Percentiles rank a stretch among this genome's conserved stretches.
phyloP scores from a whole-genome alignment of 2,888 invertebrate species.

The Agapostemon virescens region DNA sequence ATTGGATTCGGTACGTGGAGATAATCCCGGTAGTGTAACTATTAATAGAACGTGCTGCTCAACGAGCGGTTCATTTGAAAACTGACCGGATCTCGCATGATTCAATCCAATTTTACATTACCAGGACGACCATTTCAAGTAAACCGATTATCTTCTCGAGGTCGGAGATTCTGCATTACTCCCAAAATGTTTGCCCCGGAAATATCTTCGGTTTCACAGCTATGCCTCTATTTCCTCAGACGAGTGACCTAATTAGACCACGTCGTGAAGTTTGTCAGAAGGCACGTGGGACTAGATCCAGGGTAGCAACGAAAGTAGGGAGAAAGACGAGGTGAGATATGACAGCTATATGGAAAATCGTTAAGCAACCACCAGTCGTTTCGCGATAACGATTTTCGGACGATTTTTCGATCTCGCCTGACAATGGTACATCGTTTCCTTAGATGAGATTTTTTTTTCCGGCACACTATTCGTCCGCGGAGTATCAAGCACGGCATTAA shows the following conservation, averaged over 20 bases:
- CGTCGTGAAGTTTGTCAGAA: conserved; percentile 40
- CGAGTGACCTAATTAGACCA: conserved; percentile 50
- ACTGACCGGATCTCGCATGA: neutral
- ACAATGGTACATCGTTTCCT: neutral
- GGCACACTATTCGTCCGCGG: neutral
- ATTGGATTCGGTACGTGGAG: neutral
- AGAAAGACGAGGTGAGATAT: conserved; percentile 20
- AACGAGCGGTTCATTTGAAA: conserved; percentile 5
- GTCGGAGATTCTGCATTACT: conserved; percentile 16
- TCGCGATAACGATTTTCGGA: neutral
- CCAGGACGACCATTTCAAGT: neutral
- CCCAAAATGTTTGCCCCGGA: conserved; percentile 40
- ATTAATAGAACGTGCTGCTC: neutral
- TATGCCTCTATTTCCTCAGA: conserved; percentile 42
- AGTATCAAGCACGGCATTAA: neutral
- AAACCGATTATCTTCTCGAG: conserved; percentile 27
- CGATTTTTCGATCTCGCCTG: neutral
- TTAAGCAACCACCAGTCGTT: conserved; percentile 21
- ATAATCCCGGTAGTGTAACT: neutral
- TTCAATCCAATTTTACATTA: conserved; percentile 17
- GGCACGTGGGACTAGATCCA: conserved; percentile 19
- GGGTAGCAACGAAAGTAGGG: conserved; percentile 13
- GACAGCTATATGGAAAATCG: conserved; percentile 30
- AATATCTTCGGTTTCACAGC: conserved; percentile 45
- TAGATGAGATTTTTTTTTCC: neutral